Evolutionary conservation across 2,888 invertebrate species (phyloP).

Genomic region (Apantesis nais): DNA sequence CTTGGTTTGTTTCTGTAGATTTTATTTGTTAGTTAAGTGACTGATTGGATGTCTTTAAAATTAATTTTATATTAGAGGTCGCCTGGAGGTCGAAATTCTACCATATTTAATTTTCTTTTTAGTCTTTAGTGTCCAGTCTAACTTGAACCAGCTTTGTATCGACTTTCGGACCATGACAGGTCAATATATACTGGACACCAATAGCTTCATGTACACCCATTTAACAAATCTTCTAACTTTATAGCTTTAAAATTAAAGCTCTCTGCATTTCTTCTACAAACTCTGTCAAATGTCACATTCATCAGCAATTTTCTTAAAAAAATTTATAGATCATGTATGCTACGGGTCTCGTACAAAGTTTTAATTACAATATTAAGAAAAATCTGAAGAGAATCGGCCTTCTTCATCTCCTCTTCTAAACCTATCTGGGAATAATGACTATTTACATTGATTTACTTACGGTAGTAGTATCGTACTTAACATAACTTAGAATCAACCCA

Average conservation of each 20-base stretch:
- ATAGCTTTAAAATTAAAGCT: too few relatives aligned
- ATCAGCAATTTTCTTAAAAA: too few relatives aligned
- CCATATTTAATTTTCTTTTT: too few relatives aligned
- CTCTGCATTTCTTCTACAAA: too few relatives aligned
- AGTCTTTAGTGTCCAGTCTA: too few relatives aligned
- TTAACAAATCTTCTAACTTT: too few relatives aligned
- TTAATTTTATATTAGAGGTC: background rate
- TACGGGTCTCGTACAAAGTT: background rate
- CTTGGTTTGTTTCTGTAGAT: constrained; percentile 1
- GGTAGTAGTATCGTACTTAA: background rate
- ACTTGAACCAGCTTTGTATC: too few relatives aligned
- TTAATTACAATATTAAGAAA: background rate
- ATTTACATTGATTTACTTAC: background rate
- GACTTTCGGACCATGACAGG: too few relatives aligned
- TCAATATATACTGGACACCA: too few relatives aligned
- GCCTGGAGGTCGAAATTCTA: too few relatives aligned
- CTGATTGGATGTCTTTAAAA: background rate
- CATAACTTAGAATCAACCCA: background rate
- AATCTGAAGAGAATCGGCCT: background rate
- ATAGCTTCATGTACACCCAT: too few relatives aligned
- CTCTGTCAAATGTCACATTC: too few relatives aligned
- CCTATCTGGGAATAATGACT: background rate
- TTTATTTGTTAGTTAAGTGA: background rate
- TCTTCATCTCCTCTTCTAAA: background rate
- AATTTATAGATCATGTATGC: background rate